phyloP scores from a whole-genome alignment of 2,888 invertebrate species.

The Drosophila emarginata region DNA sequence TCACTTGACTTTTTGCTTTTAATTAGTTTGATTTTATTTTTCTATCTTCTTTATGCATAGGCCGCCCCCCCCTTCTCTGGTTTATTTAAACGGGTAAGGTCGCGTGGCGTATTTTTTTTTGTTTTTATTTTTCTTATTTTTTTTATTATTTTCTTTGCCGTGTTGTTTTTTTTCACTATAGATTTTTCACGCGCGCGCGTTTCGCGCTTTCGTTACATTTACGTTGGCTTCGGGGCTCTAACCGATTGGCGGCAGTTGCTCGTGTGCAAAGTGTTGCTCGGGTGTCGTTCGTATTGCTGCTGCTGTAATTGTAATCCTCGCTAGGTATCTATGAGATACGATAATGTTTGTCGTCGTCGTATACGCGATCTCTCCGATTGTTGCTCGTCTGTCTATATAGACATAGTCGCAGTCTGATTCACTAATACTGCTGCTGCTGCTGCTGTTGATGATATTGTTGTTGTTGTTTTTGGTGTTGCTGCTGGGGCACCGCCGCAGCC shows the following conservation, averaged over 20 bases:
- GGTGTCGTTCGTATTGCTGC: constrained; percentile 20
- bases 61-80: constrained; percentile 44
- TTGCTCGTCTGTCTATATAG: constrained; percentile 60
- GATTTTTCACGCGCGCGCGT: constrained; percentile 64
- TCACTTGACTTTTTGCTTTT: constrained; percentile 41
- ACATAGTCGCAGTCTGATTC: constrained; percentile 67
- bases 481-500: constrained; percentile 33
- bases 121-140: constrained; percentile 24
- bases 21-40: background rate
- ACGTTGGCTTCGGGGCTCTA: constrained; percentile 15
- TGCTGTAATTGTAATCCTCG: constrained; percentile 77
- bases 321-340: constrained; percentile 65
- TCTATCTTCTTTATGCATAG: constrained; percentile 70
- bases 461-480: background rate
- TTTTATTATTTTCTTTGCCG: constrained; percentile 21
- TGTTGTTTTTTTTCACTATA: constrained; percentile 51
- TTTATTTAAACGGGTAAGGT: constrained; percentile 60
- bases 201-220: constrained; percentile 48
- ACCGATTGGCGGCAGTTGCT: constrained; percentile 43
- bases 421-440: constrained; percentile 36
- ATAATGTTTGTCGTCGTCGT: constrained; percentile 73
- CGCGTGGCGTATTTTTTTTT: constrained; percentile 63
- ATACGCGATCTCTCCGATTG: constrained; percentile 63
- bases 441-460: background rate
- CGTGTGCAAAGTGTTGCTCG: constrained; percentile 45